A percentile compares a stretch with the other conserved stretches of the same genome.
These are phyloP conservation scores for Chaetophractus vellerosus DNA, from an alignment of 2,797 vertebrate species.

Conservation along the genomic window DNA sequence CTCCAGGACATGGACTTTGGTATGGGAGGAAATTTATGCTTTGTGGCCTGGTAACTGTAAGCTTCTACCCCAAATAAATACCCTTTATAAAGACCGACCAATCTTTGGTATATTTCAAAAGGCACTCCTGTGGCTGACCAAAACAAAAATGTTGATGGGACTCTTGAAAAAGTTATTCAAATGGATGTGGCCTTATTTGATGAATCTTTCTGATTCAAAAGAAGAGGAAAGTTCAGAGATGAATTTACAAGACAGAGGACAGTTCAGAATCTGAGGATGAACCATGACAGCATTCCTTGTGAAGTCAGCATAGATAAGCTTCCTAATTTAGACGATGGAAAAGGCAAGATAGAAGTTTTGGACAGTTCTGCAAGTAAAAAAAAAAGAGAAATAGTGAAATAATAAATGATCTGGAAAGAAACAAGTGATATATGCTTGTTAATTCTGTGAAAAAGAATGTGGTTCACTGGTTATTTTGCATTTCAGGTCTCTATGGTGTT, in stretches of 20 bases:
- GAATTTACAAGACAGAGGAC: constrained; percentile 83
- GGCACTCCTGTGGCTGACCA: no score
- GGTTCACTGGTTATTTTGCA: background rate
- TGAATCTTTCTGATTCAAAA: constrained; percentile 91
- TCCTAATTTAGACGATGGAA: constrained; percentile 89
- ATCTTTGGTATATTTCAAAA: no score
- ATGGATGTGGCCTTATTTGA: constrained; percentile 95
- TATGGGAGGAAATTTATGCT: no score
- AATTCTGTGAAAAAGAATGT: background rate
- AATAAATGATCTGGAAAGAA: background rate
- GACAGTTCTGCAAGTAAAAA: constrained; percentile 83
- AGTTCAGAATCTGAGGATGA: constrained; percentile 89
- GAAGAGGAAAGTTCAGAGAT: constrained; percentile 83
- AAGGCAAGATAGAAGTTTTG: constrained; percentile 93
- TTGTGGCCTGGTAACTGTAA: no score
- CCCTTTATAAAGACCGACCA: no score
- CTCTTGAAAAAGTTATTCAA: no score
- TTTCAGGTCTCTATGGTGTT: constrained; percentile 71
- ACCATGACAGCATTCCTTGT: constrained; percentile 57
- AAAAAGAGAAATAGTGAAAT: constrained; percentile 44
- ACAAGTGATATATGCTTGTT: background rate
- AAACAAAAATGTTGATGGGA: no score
- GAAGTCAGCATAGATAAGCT: constrained; percentile 92
- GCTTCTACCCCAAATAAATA: no score
- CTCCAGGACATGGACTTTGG: no score